Conservation (phyloP, 2,797 vertebrate species). For the Passerculus sandwichensis region DNA sequence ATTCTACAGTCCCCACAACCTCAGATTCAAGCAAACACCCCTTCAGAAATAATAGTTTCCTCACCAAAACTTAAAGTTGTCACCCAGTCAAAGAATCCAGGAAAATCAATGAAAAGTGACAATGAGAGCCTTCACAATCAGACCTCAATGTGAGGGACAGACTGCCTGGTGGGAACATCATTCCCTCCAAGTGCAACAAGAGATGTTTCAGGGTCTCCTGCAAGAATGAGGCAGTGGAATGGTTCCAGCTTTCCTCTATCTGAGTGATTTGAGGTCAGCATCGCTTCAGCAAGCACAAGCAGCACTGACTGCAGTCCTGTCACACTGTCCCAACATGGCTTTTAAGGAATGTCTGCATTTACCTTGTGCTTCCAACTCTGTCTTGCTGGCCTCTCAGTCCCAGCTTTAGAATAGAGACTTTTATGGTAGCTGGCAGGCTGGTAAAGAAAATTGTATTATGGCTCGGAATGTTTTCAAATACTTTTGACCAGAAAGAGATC, state of each 20-base stretch:
- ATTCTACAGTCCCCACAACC: not conserved
- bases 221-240: not conserved
- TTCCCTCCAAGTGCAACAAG: accelerated
- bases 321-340: not conserved
- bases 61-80: not conserved
- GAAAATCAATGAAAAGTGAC: not conserved
- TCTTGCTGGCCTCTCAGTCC: not conserved
- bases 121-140: not conserved
- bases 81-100: not conserved
- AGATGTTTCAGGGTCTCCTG: not conserved
- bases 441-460: too few relatives aligned
- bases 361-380: not conserved
- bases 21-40: not conserved
- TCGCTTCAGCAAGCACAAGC: not conserved
- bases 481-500: not conserved
- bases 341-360: not conserved
- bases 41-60: not conserved
- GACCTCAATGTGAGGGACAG: not conserved
- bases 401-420: not conserved
- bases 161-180: not conserved
- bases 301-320: not conserved
- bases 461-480: not conserved
- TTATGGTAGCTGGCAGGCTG: not conserved
- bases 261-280: not conserved
- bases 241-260: not conserved